Base-by-base conservation (phyloP, 2,113 vertebrate genomes). In the Serilophus lunatus region DNA sequence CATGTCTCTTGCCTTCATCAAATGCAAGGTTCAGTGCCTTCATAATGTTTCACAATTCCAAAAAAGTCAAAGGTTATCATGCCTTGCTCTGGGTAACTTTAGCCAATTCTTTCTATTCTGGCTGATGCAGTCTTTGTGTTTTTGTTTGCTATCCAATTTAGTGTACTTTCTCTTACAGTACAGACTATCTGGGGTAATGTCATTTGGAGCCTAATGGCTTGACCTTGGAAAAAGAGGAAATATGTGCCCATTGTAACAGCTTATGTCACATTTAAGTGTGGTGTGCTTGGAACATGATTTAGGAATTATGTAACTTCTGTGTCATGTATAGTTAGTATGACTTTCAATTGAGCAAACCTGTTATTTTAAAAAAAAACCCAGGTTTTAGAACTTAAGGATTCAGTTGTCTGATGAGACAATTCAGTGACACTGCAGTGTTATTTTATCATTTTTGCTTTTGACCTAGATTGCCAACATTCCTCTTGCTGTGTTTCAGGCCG, bases 401-500 rank as follows among this genome's bases (percentile, higher is more conserved):
- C 31, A 10, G 29, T 72, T 81, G n/a, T 50, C 23, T 77, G 31
- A 50, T 74, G 75, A 75, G 69, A 92, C 60, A 22, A 17, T 87
- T 87, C 63, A 59, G 47, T 87, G 49, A n/a, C 38, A 54, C 33
- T 88, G 69, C 60, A 50, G 61, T 69, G 74, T 68, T 44, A 25
- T 54, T 93, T 71, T 89, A 50, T 60, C 12, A 8, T 44, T 51
- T 84, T 92, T 85, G 81, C 76, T 94, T 97, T 88, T 86, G 64
- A 87, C 74, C 72, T 24, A 31, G 33, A 38, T 86, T 90, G n/a
- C 82, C 63, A 93, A n/a, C 54, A 7, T 89, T 83, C 23, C 47
- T 59, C 10, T 91, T 71, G 44, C 63, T 96, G 36, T 81, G 74
- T 95, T 88, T 56, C 97, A 99, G 99, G 99, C 99, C 61, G 99